Evolutionary conservation across 2,797 vertebrate species (phyloP), one percentile per base, ranked within the genome.

Genomic region (Cirrhinus molitorella): DNA sequence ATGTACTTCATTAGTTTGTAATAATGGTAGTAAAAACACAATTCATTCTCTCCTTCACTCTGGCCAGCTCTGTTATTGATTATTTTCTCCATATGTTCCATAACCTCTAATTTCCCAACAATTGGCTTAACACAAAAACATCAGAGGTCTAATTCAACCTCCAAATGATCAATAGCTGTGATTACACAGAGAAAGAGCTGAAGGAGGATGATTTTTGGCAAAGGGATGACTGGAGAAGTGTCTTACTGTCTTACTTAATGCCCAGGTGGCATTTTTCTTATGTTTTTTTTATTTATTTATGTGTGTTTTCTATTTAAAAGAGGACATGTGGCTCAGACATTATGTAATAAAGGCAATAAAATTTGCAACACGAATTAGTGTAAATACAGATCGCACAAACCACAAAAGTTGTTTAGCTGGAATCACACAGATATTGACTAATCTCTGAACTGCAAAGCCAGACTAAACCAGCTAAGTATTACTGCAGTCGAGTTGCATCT

Each of bases 61-160:
- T 61, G 28, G 28, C 45, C 66, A 21, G 2, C 85, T 78, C 47
- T 19, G 40, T 72, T 84, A 77, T 72, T 40, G 61, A 71, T 70
- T 55, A 53, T 72, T 79, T 59, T 73, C 68, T 55, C 71, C 47
- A 67, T 75, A n/a, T 83, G 59, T 75, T 66, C 45, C 71, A 83
- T 74, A 74, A 75, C 71, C 71, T 83, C 80, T 83, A n/a, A 83
- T 83, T 83, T 83, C 47, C 59, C 71, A 67, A 66, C 71, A 83
- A 82, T 28, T 67, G 71, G 61, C 47, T 75, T 74, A 83, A 83
- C 71, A 75, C 47, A 75, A 75, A 47, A 55, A 83, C 61, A 67
- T 83, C 23, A 12, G 31, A 66, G 31, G 59, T 74, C 31, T 75
- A 75, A 75, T 82, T 75, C 28, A 65, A 7, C 70, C 47, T 28